phyloP scores from a whole-genome alignment of 2,888 invertebrate genomes.

The Harpalus rufipes region DNA sequence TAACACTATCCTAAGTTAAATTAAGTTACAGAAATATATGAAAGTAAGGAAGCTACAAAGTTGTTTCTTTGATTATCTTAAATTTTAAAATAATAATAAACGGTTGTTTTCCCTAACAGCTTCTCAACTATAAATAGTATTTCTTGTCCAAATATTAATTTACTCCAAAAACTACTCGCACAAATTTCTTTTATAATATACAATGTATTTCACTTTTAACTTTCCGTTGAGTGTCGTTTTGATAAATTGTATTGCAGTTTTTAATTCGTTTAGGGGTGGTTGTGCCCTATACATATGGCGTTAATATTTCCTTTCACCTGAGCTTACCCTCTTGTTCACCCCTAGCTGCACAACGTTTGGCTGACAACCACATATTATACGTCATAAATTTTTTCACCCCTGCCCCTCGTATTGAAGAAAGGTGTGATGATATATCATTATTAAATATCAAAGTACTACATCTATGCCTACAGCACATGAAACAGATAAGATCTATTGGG shows the following conservation, averaged over 20 bases:
- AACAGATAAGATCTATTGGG: conserved; percentile 26
- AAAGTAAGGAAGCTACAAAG: too few species aligned
- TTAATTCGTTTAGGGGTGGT: conserved; percentile 40
- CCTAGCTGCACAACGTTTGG: conserved; percentile 19
- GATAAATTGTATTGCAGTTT: conserved; percentile 24
- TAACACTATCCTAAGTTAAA: too few species aligned
- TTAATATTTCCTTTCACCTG: conserved; percentile 49
- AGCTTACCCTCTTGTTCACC: conserved; percentile 27
- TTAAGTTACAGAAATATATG: too few species aligned
- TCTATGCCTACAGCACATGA: conserved; percentile 17
- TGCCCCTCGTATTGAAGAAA: conserved; percentile 8
- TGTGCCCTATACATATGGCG: conserved; percentile 40
- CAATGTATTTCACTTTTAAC: background rate
- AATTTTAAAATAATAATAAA: too few species aligned
- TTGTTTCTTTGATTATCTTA: too few species aligned
- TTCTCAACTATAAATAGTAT: too few species aligned
- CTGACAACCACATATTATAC: conserved; percentile 48
- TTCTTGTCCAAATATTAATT: background rate
- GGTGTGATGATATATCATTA: conserved; percentile 51
- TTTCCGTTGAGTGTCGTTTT: background rate
- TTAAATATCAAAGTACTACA: conserved; percentile 39
- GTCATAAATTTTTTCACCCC: conserved; percentile 47
- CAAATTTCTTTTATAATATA: background rate
- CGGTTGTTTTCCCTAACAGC: too few species aligned
- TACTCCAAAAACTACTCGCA: background rate